Base-by-base conservation (phyloP, 2,797 vertebrate genomes). In the Saxicola maurus region DNA sequence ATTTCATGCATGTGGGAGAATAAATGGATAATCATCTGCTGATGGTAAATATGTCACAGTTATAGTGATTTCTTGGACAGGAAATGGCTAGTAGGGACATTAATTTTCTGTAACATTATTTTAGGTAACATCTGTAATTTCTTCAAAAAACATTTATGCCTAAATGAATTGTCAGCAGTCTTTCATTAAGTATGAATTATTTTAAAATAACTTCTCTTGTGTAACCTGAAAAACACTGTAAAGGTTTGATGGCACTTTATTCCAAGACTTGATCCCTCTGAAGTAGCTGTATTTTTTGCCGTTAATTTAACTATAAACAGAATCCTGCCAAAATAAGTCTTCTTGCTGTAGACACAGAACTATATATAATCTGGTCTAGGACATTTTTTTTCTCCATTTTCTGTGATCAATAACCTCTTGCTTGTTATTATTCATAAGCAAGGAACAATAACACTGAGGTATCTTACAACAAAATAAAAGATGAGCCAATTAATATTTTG, bases 131-230 rank as follows among this genome's bases (percentile, higher is more conserved):
- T 27, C 11, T 48, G 11, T 46, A 35, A 56, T 67, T 66, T 62
- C 19, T 74, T 75, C 0, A 27, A 38, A 56, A 38, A 12, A 3
- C 0, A 0, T 13, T 61, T 62, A 52, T 57, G 30, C 17, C 18
- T 72, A 72, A 52, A 79, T 52, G 10, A 45, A 48, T 68, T 89
- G 2, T 33, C 53, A 60, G 3, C 10, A 61, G 7, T 45, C 55
- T 76, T 85, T 48, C 20, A 68, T 33, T 48, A 81, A 40, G 25
- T 60, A 76, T 48, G 3, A 65, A 64, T 43, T 55, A 31, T 51
- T 82, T 71, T 30, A 9, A 65, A 53, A 15, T 43, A 25, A 30
- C 67, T 84, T 64, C 2, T 46, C 30, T 21, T 51, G 2, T 3
- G 0, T 30, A 43, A 25, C 17, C 49, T 71, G 33, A 56, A 53